phyloP scores from a whole-genome alignment of 2,113 vertebrate genomes.

The Larimichthys crocea region DNA sequence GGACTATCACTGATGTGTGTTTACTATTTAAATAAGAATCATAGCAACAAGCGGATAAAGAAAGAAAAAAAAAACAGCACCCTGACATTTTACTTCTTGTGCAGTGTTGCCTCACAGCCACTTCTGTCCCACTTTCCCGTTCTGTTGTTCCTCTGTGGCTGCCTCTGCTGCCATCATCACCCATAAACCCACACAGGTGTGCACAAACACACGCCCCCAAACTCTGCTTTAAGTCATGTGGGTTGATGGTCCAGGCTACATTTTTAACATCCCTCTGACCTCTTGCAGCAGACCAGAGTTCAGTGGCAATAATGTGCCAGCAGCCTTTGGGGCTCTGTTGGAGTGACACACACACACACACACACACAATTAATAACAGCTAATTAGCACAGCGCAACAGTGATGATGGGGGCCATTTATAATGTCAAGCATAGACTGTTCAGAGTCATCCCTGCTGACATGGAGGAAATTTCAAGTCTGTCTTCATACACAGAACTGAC shows the following conservation, averaged over 20 bases:
- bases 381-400: constrained; percentile 62
- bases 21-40: constrained; percentile 15
- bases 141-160: constrained; percentile 29
- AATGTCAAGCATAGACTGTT: constrained; percentile 42
- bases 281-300: constrained; percentile 21
- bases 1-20: constrained; percentile 8
- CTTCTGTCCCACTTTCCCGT: constrained; percentile 58
- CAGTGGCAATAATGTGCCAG: constrained; percentile 16
- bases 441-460: constrained; percentile 22
- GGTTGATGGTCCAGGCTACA: constrained; percentile 2
- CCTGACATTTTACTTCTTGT: constrained; percentile 53
- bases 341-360: constrained; percentile 32
- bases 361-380: constrained; percentile 66
- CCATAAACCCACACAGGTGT: neutral
- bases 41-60: neutral
- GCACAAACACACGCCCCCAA: neutral
- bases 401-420: constrained; percentile 49
- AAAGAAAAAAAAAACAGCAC: neutral
- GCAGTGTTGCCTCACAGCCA: constrained; percentile 45
- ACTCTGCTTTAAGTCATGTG: neutral
- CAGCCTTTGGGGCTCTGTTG: constrained; percentile 19
- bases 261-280: constrained; percentile 25
- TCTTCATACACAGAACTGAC: constrained; percentile 2
- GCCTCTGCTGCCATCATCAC: neutral
- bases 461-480: constrained; percentile 14